A percentile compares a stretch with the other conserved stretches of the same genome.
Evolutionary conservation across 2,113 vertebrate species (phyloP).

Genomic region (Lepidothrix coronata): DNA sequence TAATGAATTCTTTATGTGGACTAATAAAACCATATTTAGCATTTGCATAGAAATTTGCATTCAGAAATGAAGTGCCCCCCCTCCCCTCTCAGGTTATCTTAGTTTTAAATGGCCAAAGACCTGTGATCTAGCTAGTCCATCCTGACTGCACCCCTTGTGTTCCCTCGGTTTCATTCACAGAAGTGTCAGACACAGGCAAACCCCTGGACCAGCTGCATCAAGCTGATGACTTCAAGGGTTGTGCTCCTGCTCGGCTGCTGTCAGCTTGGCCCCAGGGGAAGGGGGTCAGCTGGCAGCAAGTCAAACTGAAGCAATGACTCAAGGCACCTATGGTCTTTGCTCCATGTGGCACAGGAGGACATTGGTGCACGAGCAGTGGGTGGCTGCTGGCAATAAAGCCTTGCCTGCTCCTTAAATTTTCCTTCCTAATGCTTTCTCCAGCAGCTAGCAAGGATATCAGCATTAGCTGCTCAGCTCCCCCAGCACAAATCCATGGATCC

Average conservation of each 20-base stretch:
- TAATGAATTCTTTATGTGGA: background rate
- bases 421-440: conserved; percentile 3
- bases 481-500: background rate
- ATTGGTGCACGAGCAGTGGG: background rate
- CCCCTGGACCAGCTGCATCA: background rate
- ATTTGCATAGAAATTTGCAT: background rate
- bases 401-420: background rate
- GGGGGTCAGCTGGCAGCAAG: background rate
- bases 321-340: background rate
- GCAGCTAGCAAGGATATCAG: background rate
- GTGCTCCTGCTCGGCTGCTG: background rate
- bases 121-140: background rate
- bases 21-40: background rate
- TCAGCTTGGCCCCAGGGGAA: background rate
- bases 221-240: background rate
- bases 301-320: background rate
- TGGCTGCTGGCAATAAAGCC: background rate
- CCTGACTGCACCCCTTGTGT: background rate
- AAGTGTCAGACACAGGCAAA: background rate
- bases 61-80: background rate
- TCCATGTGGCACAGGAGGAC: background rate
- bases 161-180: background rate
- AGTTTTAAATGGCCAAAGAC: background rate
- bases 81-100: background rate
- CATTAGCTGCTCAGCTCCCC: background rate